These are phyloP conservation scores for Chaitophorus viminalis DNA, from an alignment of 2,888 invertebrate species.

Conservation along the genomic window DNA sequence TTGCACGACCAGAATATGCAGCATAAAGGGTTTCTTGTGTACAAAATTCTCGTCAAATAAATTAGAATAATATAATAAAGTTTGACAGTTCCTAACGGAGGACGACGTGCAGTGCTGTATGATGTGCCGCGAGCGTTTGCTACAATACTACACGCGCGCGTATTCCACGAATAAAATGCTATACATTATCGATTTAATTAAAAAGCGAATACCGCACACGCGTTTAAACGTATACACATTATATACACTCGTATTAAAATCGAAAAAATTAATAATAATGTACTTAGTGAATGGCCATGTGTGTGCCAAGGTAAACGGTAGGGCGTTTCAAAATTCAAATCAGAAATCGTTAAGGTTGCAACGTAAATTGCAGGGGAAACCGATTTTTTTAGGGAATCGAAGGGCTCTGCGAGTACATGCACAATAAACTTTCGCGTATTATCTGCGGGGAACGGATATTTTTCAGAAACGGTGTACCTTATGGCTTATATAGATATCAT, in stretches of 20 bases:
- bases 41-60: too few species aligned
- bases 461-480: background rate
- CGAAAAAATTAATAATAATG: conserved; percentile 30
- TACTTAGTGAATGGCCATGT: conserved; percentile 32
- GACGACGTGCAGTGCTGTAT: background rate
- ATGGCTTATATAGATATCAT: too few species aligned
- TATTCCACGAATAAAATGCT: conserved; percentile 1
- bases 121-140: background rate
- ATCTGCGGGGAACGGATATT: background rate
- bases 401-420: background rate
- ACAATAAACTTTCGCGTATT: background rate
- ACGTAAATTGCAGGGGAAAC: background rate
- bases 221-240: too few species aligned
- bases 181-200: conserved; percentile 28
- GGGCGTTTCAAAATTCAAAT: conserved; percentile 47
- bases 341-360: conserved; percentile 16
- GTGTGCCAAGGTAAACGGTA: conserved; percentile 51
- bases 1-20: too few species aligned
- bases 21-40: too few species aligned
- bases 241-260: background rate
- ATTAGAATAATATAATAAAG: background rate
- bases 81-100: background rate
- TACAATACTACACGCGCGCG: background rate
- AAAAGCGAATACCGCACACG: background rate
- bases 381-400: background rate